Conservation (phyloP, 2,888 invertebrate species). For the Mechanitis mazaeus region DNA sequence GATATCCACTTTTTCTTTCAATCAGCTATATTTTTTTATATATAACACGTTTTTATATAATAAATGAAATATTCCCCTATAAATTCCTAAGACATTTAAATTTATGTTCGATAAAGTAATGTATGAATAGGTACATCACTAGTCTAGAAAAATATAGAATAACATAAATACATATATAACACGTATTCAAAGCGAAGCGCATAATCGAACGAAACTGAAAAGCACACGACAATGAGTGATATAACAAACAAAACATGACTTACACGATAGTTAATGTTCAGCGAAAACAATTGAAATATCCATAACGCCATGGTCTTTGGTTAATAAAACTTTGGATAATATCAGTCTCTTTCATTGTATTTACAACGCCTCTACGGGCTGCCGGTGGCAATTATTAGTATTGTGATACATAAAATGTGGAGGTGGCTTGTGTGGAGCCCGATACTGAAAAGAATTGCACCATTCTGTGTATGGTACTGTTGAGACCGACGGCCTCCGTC, state of each 20-base stretch:
- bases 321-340: conserved; percentile 67
- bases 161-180: conserved; percentile 22
- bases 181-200: conserved; percentile 59
- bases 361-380: conserved; percentile 62
- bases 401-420: conserved; percentile 80
- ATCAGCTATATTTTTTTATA: too few relatives aligned
- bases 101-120: conserved; percentile 2
- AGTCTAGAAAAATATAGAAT: conserved; percentile 14
- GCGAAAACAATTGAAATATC: conserved; percentile 66
- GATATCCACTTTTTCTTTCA: too few relatives aligned
- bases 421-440: conserved; percentile 78
- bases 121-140: conserved; percentile 16
- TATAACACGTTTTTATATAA: too few relatives aligned
- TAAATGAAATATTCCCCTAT: too few relatives aligned
- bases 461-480: conserved; percentile 79
- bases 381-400: conserved; percentile 63
- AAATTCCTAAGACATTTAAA: too few relatives aligned
- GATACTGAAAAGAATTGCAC: conserved; percentile 79
- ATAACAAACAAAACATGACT: conserved; percentile 76
- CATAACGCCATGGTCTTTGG: conserved; percentile 62
- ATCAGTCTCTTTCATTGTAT: conserved; percentile 72
- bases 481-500: conserved; percentile 78
- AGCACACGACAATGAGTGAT: conserved; percentile 76
- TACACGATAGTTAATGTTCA: conserved; percentile 72
- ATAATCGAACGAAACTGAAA: conserved; percentile 57